Percentiles rank a stretch among this genome's conserved stretches.
phyloP scores from a whole-genome alignment of 2,888 invertebrate genomes.

The Stramonita haemastoma region DNA sequence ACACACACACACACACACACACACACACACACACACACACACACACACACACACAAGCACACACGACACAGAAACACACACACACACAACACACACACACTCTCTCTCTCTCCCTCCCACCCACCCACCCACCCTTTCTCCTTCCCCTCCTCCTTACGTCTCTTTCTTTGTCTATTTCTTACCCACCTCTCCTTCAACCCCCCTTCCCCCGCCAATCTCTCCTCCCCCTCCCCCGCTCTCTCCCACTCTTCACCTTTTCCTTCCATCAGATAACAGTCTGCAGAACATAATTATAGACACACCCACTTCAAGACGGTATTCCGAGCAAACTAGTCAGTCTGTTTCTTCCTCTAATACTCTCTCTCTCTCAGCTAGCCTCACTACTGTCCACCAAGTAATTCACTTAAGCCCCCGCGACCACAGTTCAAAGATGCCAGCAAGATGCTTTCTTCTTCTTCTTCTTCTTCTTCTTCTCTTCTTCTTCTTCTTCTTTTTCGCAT shows the following conservation, averaged over 20 bases:
- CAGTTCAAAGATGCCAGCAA: too few species aligned
- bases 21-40: not conserved
- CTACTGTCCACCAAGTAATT: too few species aligned
- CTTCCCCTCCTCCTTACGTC: not conserved
- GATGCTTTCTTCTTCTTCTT: too few species aligned
- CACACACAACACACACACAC: not conserved
- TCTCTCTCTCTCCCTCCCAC: not conserved
- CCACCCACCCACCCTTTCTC: not conserved
- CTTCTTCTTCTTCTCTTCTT: too few species aligned
- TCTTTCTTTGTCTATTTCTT: not conserved
- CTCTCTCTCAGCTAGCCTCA: too few species aligned
- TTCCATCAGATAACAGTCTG: not conserved
- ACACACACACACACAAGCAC: not conserved
- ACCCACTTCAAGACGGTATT: too few species aligned
- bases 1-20: not conserved
- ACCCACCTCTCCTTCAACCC: conserved; percentile 4
- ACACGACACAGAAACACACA: not conserved
- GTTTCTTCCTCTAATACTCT: too few species aligned
- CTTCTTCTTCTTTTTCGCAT: too few species aligned
- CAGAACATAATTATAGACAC: too few species aligned
- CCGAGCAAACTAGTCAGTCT: too few species aligned
- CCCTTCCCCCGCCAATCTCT: conserved; percentile 13
- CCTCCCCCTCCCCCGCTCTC: conserved; percentile 7
- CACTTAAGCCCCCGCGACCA: too few species aligned
- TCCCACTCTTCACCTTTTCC: not conserved